Evolutionary conservation across 2,113 vertebrate genomes (phyloP).

Genomic region (Tylochromis polylepis): DNA sequence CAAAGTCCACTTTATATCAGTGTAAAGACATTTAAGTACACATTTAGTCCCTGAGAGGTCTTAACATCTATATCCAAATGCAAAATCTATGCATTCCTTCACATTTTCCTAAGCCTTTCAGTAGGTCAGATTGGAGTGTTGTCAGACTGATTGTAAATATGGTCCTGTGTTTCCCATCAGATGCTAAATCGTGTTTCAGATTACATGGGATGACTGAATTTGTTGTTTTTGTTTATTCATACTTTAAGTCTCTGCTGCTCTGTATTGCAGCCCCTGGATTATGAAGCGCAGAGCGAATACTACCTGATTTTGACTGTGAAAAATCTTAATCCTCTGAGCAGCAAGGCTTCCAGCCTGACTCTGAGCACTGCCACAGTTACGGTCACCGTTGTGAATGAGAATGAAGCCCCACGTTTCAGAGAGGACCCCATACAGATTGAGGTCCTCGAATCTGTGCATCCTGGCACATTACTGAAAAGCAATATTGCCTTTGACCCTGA

Average conservation of each 20-base stretch:
- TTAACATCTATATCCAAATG: too few relatives aligned
- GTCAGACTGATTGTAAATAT: neutral
- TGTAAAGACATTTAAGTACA: neutral
- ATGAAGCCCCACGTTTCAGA: conserved; percentile 83
- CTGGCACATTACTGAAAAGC: conserved; percentile 76
- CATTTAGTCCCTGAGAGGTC: neutral
- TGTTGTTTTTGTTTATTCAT: neutral
- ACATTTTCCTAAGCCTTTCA: neutral
- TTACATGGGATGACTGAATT: neutral
- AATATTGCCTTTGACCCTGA: conserved; percentile 86
- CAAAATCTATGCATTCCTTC: neutral
- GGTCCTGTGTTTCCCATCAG: neutral
- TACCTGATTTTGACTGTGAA: conserved; percentile 74
- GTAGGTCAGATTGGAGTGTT: neutral
- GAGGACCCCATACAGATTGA: conserved; percentile 79
- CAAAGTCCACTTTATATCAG: neutral
- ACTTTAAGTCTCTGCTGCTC: neutral
- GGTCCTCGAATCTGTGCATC: conserved; percentile 77
- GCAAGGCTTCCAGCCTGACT: conserved; percentile 53
- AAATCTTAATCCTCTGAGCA: conserved; percentile 77
- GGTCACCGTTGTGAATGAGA: conserved; percentile 80
- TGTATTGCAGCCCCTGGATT: conserved; percentile 84
- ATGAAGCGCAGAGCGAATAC: conserved; percentile 71
- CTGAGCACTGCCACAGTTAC: conserved; percentile 73
- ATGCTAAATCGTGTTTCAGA: neutral